These are phyloP conservation scores for Cosmorhoe ocellata DNA, from an alignment of 2,888 invertebrate species.

Conservation along the genomic window DNA sequence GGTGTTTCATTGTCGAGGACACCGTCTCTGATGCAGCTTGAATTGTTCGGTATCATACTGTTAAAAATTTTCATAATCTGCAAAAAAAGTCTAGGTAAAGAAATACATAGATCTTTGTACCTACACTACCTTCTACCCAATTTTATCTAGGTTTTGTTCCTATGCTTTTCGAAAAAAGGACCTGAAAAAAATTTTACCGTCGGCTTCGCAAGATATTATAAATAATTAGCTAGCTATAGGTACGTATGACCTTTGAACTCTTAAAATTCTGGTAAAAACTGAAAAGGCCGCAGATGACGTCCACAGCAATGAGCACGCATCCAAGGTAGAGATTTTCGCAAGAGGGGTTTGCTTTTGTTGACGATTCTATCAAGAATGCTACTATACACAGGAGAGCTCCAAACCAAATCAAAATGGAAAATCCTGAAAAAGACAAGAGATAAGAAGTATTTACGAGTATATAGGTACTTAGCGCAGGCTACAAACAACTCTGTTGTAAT, in stretches of 20 bases:
- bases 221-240: background rate
- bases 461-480: too few relatives aligned
- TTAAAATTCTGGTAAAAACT: conserved; percentile 99
- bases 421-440: conserved; percentile 80
- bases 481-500: too few relatives aligned
- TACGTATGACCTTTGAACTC: conserved; percentile 85
- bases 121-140: too few relatives aligned
- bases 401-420: conserved; percentile 90
- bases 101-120: background rate
- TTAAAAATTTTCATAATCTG: conserved; percentile 99
- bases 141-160: too few relatives aligned
- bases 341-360: conserved; percentile 93
- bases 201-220: too few relatives aligned
- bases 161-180: too few relatives aligned
- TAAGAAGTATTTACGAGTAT: background rate
- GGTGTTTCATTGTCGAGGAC: conserved; percentile 88
- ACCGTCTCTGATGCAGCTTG: conserved; percentile 94
- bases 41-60: conserved; percentile 96
- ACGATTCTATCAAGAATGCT: conserved; percentile 82
- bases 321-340: conserved; percentile 98
- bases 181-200: too few relatives aligned
- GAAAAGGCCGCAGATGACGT: conserved; percentile 97
- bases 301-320: conserved; percentile 95
- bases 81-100: conserved; percentile 16
- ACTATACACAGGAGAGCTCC: conserved; percentile 88